Conservation (phyloP, 2,888 invertebrate species). For the Atrina japonica region DNA sequence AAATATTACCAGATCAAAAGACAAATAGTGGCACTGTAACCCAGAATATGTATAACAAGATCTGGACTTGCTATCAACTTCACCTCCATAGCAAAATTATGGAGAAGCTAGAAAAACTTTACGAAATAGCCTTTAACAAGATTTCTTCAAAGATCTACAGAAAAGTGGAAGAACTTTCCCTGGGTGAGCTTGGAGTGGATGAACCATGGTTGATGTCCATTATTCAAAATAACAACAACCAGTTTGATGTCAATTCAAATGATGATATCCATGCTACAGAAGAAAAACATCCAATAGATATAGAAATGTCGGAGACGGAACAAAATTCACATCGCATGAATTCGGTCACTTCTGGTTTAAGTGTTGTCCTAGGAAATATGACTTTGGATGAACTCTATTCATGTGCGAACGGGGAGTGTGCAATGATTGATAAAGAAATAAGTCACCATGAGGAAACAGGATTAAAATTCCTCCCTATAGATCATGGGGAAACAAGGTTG, state of each 20-base stretch:
- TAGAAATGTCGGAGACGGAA: background rate
- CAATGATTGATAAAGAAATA: constrained; percentile 10
- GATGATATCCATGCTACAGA: background rate
- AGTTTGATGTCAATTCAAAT: background rate
- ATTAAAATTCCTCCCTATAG: no score
- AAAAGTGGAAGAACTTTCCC: constrained; percentile 48
- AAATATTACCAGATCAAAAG: background rate
- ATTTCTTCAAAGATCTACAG: constrained; percentile 49
- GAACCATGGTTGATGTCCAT: constrained; percentile 42
- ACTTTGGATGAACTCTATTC: constrained; percentile 39
- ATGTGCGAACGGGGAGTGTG: constrained; percentile 31
- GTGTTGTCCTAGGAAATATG: constrained; percentile 28
- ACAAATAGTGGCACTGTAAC: background rate
- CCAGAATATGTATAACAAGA: constrained; percentile 52
- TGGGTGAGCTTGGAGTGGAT: constrained; percentile 53
- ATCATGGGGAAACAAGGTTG: background rate
- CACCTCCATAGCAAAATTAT: constrained; percentile 66
- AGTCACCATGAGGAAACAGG: background rate
- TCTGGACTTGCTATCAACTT: constrained; percentile 72
- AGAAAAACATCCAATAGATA: background rate
- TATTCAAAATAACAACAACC: background rate
- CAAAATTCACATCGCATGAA: background rate
- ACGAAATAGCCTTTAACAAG: constrained; percentile 56
- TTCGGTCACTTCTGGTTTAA: constrained; percentile 29
- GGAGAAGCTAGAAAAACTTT: constrained; percentile 60